Base-by-base conservation (phyloP, 2,888 invertebrate species). In the Cryptophagus acutangulus region DNA sequence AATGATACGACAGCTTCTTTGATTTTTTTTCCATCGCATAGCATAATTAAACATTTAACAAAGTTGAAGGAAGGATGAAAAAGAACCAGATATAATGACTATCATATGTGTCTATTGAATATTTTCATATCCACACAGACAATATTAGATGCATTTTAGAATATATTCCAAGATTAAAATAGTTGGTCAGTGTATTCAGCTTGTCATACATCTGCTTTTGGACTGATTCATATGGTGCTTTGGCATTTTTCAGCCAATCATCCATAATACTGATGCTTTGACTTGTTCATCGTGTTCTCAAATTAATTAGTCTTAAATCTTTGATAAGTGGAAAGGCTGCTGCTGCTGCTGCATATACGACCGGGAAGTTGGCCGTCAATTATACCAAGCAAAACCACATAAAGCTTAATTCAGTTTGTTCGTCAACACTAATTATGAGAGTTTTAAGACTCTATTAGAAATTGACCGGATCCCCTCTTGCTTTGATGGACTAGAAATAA, bases 231-330 rank as follows among this genome's bases (percentile, higher is more conserved):
- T 8, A 26, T n/a, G 12, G n/a, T 3, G n/a, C n/a, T 26, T n/a
- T 20, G n/a, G n/a, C n/a, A n/a, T n/a, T n/a, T 26, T 26, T n/a
- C 26, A 31, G 12, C 31, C 31, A 31, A 31, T 31, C 31, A 16
- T 16, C 8, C 12, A 31, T 16, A 13, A 3, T 15, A n/a, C n/a
- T n/a, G 24, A 13, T 13, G 31, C 13, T 31, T 31, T 31, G 31
- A 31, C 31, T 31, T 31, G 31, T 16, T 31, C 31, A 31, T 31
- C 31, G 16, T 15, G 31, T 31, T 16, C 8, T 31, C 15, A 31
- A 26, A 31, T 31, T 31, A 31, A 31, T 31, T 31, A 31, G 31
- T 31, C 31, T 31, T 31, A 31, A 31, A 31, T 31, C 31, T 31
- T 31, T 31, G 31, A 31, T 31, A 31, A 31, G 31, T 31, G 31